Conservation (phyloP, 2,113 vertebrate species). For the Pithys albifrons region DNA sequence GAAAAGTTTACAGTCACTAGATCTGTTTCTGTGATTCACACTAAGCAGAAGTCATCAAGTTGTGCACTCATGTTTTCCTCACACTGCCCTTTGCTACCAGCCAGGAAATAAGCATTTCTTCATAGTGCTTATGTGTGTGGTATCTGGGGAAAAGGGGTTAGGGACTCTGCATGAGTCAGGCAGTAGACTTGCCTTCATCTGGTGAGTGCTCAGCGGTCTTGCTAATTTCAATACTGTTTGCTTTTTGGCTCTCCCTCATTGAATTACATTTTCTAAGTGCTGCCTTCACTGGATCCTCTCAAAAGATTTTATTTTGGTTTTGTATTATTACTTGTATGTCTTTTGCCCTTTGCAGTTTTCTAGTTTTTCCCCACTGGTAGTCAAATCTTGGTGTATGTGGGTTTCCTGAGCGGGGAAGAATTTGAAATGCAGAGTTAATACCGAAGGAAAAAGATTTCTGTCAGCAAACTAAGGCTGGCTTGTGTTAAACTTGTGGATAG, state of each 20-base stretch:
- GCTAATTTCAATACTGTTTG: not conserved
- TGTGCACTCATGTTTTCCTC: conserved; percentile 55
- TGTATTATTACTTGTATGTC: not conserved
- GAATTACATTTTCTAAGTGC: not conserved
- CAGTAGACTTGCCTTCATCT: not conserved
- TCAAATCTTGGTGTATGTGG: conserved; percentile 9
- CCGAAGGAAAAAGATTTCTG: not conserved
- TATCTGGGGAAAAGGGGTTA: not conserved
- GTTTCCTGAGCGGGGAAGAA: conserved; percentile 5
- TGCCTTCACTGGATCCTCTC: not conserved
- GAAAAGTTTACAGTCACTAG: not conserved
- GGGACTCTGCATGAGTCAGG: conserved; percentile 3
- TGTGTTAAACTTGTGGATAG: not conserved
- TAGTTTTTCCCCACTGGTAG: not conserved
- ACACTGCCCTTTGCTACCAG: not conserved
- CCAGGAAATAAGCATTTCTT: conserved; percentile 37
- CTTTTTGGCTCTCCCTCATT: not conserved
- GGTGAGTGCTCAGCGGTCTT: not conserved
- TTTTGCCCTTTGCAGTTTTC: not conserved
- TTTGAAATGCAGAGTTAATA: not conserved
- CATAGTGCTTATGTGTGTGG: not conserved
- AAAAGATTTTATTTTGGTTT: not conserved
- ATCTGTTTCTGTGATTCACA: not conserved
- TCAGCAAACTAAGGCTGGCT: not conserved
- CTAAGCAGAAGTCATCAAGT: not conserved